Percentiles rank a stretch among this genome's conserved stretches.
Evolutionary conservation across 2,113 vertebrate genomes (phyloP).

Genomic region (Hemiprocne comata): DNA sequence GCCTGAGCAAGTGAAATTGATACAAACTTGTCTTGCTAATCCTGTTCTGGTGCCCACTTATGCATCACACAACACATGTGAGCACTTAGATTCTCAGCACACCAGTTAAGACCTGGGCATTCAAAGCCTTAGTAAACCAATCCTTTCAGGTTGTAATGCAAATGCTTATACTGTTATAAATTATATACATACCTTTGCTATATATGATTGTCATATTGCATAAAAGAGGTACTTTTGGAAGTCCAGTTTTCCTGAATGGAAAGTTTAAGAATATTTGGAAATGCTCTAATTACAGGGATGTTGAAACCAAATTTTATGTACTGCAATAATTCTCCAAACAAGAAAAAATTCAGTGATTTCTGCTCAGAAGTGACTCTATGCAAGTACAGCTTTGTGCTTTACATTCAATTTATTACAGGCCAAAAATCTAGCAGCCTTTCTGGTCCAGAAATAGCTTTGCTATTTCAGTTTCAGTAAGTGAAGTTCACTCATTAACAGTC

Average conservation of each 20-base stretch:
- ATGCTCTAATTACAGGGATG: background rate
- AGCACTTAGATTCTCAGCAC: background rate
- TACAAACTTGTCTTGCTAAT: background rate
- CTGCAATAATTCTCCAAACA: background rate
- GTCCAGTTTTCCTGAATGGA: background rate
- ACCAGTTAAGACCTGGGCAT: background rate
- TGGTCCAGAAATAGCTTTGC: constrained; percentile 20
- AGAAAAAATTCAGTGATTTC: background rate
- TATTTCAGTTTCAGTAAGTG: constrained; percentile 11
- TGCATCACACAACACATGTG: background rate
- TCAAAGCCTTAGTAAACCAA: background rate
- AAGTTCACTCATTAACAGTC: constrained; percentile 25
- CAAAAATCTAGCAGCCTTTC: background rate
- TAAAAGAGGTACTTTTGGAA: background rate
- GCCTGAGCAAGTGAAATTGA: background rate
- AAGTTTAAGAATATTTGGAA: background rate
- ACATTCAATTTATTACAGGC: background rate
- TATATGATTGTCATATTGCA: background rate
- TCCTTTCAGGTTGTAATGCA: background rate
- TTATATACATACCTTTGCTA: background rate
- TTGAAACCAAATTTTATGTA: background rate
- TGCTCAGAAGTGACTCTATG: background rate
- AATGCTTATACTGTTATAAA: background rate
- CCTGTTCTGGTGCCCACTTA: background rate
- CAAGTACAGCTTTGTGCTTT: background rate